Evolutionary conservation across 2,113 vertebrate species (phyloP), one percentile per base, ranked within the genome.

Genomic region (Festucalex cinctus): DNA sequence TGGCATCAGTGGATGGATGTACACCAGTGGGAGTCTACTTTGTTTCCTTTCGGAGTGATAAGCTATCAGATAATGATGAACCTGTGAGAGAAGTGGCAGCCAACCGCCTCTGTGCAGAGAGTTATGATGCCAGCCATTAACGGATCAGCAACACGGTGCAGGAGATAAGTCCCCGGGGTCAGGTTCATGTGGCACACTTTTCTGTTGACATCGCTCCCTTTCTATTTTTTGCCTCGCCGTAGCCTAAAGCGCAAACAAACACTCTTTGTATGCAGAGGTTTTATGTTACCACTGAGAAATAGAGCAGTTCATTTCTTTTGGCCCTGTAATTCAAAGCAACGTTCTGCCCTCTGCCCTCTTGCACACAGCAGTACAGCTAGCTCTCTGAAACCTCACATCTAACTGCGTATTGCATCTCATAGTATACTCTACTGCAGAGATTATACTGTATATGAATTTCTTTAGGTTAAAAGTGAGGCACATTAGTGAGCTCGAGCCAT

Each of bases 41-140:
- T 88, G 84, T 91, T 85, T 88, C 77, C 79, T 73, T 69, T 74
- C 80, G 53, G 77, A 83, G 75, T 84, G 70, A 86, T 88, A 78
- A 80, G 84, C 84, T 88, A 89, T 90, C 82, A 86, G 84, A 64
- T 90, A 90, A 90, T 90, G 88, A 90, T 91, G 89, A 87, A 88
- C 85, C 76, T 82, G 69, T 87, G 88, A 88, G 84, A 88, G 82
- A 83, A 88, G 80, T 64, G 35, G 73, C 69, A 69, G 80, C 71
- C 77, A 77, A 82, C 84, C 75, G 79, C 80, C 71, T 58, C 77
- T 22, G 69, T 32, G 28, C 65, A 65, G 65, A 88, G 83, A 90
- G 81, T 90, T 88, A 88, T 85, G 83, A 79, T 76, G 64, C 68
- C 79, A 79, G 73, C 68, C 73, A 78, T 73, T 85, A 88, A 88